phyloP scores from a whole-genome alignment of 2,888 invertebrate genomes.

The Megamerina dolium region DNA sequence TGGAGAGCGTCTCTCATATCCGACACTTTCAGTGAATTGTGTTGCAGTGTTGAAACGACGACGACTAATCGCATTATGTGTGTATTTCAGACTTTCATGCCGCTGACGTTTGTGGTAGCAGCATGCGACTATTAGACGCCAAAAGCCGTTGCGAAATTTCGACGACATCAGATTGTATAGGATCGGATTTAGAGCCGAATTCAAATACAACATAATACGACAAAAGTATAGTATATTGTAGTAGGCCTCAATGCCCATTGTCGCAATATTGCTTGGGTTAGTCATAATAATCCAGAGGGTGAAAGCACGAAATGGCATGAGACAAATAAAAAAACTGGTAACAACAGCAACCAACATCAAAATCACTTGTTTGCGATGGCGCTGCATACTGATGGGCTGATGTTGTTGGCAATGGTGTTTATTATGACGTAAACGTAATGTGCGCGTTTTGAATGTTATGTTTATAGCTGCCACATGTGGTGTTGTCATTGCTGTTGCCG shows the following conservation, averaged over 20 bases:
- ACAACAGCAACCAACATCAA: slow-evolving; percentile 87
- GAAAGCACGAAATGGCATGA: slow-evolving; percentile 82
- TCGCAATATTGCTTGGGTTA: slow-evolving; percentile 60
- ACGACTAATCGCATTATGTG: no score
- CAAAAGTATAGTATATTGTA: slow-evolving; percentile 79
- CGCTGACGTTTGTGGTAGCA: no score
- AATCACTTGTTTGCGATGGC: slow-evolving; percentile 76
- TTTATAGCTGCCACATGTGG: slow-evolving; percentile 9
- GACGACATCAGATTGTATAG: slow-evolving; percentile 88
- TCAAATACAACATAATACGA: slow-evolving; percentile 81
- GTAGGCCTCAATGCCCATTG: slow-evolving; percentile 73
- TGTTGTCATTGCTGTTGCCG: slow-evolving; percentile 15
- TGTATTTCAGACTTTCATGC: no score
- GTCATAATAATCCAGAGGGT: slow-evolving; percentile 81
- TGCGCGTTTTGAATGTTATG: neutral
- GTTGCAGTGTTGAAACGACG: no score
- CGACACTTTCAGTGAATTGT: no score
- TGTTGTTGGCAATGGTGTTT: slow-evolving; percentile 22
- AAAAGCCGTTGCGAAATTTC: slow-evolving; percentile 79
- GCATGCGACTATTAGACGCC: slow-evolving; percentile 56
- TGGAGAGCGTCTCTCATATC: neutral
- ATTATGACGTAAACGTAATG: neutral
- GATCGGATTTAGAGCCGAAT: slow-evolving; percentile 87
- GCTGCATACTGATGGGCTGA: slow-evolving; percentile 53
- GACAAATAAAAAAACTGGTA: slow-evolving; percentile 81